A percentile compares a stretch with the other conserved stretches of the same genome.
phyloP scores from a whole-genome alignment of 1,140 invertebrate genomes.

The Aphidius gifuensis region DNA sequence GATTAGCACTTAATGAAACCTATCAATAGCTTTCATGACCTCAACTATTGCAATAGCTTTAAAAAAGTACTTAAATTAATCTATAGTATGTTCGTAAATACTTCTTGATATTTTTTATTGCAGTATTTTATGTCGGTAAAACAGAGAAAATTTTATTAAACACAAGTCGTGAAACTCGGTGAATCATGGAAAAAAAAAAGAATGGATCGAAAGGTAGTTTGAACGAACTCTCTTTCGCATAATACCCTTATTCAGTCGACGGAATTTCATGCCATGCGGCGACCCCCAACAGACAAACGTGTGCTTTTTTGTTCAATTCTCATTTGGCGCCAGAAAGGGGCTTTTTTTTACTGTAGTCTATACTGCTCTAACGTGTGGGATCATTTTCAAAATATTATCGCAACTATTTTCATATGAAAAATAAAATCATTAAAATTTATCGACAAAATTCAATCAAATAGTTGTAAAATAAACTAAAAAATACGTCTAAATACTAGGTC shows the following conservation, averaged over 20 bases:
- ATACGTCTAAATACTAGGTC: too few relatives aligned
- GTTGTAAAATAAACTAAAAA: too few relatives aligned
- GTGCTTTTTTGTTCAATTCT: slow-evolving; percentile 41
- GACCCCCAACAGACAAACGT: slow-evolving; percentile 30
- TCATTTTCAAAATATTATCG: slow-evolving; percentile 19
- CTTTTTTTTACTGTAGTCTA: slow-evolving; percentile 30
- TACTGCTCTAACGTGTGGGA: slow-evolving; percentile 19
- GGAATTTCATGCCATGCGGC: slow-evolving; percentile 21
- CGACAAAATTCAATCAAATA: too few relatives aligned
- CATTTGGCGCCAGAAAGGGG: slow-evolving; percentile 35
- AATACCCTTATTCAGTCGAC: slow-evolving; percentile 3
- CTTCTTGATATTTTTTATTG: too few relatives aligned
- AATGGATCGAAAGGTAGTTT: slow-evolving; percentile 18
- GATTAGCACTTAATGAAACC: too few relatives aligned
- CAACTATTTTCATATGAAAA: slow-evolving; percentile 16
- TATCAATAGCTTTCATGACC: too few relatives aligned
- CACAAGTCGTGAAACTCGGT: slow-evolving; percentile 3
- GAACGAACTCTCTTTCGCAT: slow-evolving; percentile 16
- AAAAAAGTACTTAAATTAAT: too few relatives aligned
- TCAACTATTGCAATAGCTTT: too few relatives aligned
- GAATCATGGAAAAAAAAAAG: neutral
- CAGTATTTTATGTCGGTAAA: too few relatives aligned
- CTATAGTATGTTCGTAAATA: too few relatives aligned
- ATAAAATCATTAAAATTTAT: neutral
- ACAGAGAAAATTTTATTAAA: too few relatives aligned